Base-by-base conservation (phyloP, 2,888 invertebrate species). In the Caenorhabditis zanzibari region DNA sequence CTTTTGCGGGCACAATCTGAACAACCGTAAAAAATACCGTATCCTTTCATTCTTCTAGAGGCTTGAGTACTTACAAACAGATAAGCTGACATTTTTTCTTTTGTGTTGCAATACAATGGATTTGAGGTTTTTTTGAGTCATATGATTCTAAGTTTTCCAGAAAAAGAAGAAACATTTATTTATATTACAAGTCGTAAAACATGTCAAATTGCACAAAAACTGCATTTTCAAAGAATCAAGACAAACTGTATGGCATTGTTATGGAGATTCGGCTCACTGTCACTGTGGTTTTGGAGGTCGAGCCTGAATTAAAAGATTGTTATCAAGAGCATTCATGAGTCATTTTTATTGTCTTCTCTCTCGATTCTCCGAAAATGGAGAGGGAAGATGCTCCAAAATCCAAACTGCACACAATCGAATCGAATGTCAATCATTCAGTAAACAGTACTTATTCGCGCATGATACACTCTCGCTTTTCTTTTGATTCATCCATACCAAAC, bases 311-410 rank as follows among this genome's bases (percentile, higher is more conserved):
- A 38, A 63, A 52, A 59, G 19, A 56, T 28, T 14, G 16, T 26
- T 22, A 28, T 63, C 26, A 24, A 16, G 28, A 44, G 3, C 22
- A 22, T 28, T 35, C 47, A 64, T 75, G 75, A 75, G 47, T 75
- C 75, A 75, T 59, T 66, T 73, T 41, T 75, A 68, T 66, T 58
- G 66, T 75, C 47, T 75, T 59, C 68, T 59, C 68, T 59, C 32
- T 32, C 32, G 32, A 32, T 32, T 32, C 66, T 44, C 47, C 56
- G 56, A 68, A 58, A 68, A 59, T 44, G 52, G 38, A 61, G n/a
- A 61, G 41, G 5, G 54, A 52, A 61, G 54, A 44, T 75, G 28
- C 66, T 19, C 35, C 47, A 66, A n/a, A 47, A 75, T 75, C 75
- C 59, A 75, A n/a, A 56, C 58, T 44, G 75, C 66, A 75, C 58